Evolutionary conservation across 2,888 invertebrate species (phyloP).

Genomic region (Drosophila emarginata): DNA sequence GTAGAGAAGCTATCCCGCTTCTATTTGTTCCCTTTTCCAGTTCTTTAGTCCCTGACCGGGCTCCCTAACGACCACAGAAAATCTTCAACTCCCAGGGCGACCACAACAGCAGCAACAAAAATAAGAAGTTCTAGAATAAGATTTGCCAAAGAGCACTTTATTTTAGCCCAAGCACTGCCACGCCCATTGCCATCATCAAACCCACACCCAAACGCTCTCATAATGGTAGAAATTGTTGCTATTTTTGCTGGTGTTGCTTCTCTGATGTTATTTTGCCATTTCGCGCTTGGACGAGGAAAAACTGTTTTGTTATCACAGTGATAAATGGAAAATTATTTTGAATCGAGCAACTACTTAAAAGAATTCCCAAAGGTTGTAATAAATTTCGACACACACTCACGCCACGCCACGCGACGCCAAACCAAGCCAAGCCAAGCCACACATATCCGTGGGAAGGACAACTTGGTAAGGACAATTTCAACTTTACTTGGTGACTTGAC

Average conservation of each 20-base stretch:
- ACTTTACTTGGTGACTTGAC: constrained; percentile 44
- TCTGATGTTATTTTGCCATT: constrained; percentile 71
- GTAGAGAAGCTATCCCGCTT: neutral
- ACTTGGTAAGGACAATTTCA: constrained; percentile 44
- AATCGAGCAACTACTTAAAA: constrained; percentile 79
- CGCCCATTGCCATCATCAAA: constrained; percentile 37
- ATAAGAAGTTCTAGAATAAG: constrained; percentile 37
- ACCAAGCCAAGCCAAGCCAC: constrained; percentile 21
- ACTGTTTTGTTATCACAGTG: constrained; percentile 77
- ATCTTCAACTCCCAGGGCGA: constrained; percentile 46
- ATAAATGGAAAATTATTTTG: constrained; percentile 80
- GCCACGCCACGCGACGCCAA: constrained; percentile 17
- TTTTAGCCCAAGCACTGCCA: constrained; percentile 58
- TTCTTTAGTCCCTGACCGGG: constrained; percentile 26
- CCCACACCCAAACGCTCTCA: constrained; percentile 50
- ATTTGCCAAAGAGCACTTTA: constrained; percentile 71
- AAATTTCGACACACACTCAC: constrained; percentile 71
- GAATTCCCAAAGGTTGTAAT: constrained; percentile 80
- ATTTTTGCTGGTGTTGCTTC: constrained; percentile 32
- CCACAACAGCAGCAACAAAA: constrained; percentile 29
- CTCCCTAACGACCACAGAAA: constrained; percentile 60
- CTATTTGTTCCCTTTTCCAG: neutral
- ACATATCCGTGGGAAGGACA: constrained; percentile 43
- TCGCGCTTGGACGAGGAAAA: constrained; percentile 58
- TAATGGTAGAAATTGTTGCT: constrained; percentile 57